Percentiles rank a stretch among this genome's conserved stretches.
phyloP scores from a whole-genome alignment of 2,797 vertebrate species.

The Channa striata region DNA sequence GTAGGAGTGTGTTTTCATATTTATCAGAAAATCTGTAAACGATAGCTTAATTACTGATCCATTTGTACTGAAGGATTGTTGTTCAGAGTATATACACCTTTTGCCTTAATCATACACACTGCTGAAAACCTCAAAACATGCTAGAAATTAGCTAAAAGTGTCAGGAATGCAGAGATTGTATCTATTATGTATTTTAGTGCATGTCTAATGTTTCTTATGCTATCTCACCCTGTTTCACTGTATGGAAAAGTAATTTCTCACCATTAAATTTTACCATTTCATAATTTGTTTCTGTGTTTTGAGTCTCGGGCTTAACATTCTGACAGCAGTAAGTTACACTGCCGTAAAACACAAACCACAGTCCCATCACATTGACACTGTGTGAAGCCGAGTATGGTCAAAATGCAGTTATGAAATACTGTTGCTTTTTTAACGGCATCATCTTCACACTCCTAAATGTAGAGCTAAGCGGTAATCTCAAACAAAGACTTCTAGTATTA shows the following conservation, averaged over 20 bases:
- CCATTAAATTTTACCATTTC: conserved; percentile 10
- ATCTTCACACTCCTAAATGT: too few species aligned
- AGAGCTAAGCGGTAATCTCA: too few species aligned
- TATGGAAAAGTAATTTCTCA: background rate
- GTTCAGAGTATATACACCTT: background rate
- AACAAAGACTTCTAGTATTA: too few species aligned
- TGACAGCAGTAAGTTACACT: background rate
- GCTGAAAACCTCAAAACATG: background rate
- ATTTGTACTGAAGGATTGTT: background rate
- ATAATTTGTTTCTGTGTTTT: background rate
- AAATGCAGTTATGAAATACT: too few species aligned
- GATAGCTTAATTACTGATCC: background rate
- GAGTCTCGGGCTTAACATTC: background rate
- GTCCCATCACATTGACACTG: background rate
- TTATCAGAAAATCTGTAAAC: background rate
- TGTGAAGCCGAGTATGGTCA: background rate
- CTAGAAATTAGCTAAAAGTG: background rate
- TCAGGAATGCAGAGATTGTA: background rate
- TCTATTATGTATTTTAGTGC: background rate
- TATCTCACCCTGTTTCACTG: background rate
- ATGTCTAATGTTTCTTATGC: background rate
- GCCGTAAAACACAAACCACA: background rate
- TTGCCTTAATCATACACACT: conserved; percentile 6
- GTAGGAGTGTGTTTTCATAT: conserved; percentile 2
- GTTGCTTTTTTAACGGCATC: too few species aligned